phyloP scores from a whole-genome alignment of 1,140 invertebrate species.

The Cydia fagiglandana region DNA sequence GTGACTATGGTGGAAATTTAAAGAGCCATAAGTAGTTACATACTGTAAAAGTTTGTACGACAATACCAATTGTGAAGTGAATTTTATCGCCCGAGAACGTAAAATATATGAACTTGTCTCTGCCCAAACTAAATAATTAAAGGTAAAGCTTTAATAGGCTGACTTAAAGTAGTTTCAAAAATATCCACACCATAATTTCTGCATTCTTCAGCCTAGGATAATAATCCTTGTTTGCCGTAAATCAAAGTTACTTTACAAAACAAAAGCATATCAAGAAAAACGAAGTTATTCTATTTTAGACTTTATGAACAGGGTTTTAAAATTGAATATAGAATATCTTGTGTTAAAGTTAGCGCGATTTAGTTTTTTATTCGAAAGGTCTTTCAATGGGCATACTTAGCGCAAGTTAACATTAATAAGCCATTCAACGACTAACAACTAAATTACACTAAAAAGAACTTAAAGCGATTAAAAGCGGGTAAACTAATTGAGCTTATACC shows the following conservation, averaged over 20 bases:
- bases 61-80: no score
- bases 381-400: slow-evolving; percentile 9
- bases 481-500: slow-evolving; percentile 4
- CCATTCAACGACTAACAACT: slow-evolving; percentile 3
- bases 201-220: neutral
- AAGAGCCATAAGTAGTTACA: no score
- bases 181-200: slow-evolving; percentile 12
- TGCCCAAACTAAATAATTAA: neutral
- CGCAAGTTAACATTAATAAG: slow-evolving; percentile 16
- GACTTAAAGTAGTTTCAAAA: neutral
- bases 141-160: neutral
- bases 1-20: no score
- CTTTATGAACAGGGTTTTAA: neutral
- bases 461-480: slow-evolving; percentile 3
- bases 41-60: no score
- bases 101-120: neutral
- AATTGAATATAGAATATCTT: neutral
- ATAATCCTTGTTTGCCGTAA: neutral
- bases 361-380: neutral
- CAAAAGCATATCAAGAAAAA: neutral
- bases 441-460: slow-evolving; percentile 15
- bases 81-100: no score
- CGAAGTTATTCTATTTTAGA: neutral
- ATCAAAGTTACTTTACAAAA: slow-evolving; percentile 1
- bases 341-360: neutral